Evolutionary conservation across 2,888 invertebrate genomes (phyloP).

Genomic region (Zhengitettix transpicula): DNA sequence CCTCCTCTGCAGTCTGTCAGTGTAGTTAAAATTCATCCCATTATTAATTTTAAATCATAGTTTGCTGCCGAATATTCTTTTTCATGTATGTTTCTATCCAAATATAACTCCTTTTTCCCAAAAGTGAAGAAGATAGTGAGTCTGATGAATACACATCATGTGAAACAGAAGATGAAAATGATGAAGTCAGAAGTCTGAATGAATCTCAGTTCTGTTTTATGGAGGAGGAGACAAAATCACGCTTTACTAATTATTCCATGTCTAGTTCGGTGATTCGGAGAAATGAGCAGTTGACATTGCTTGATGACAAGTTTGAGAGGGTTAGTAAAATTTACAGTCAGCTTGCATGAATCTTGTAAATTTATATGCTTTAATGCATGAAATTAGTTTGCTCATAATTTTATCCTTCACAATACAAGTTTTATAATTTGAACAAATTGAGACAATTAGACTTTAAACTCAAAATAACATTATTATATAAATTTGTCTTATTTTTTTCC

Average conservation of each 20-base stretch:
- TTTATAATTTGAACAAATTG: not conserved
- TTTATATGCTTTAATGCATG: not conserved
- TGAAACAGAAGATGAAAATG: conserved; percentile 19
- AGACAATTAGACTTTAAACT: too few species aligned
- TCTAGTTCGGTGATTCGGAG: conserved; percentile 76
- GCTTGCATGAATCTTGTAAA: not conserved
- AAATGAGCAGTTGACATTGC: conserved; percentile 60
- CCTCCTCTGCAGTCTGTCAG: too few species aligned
- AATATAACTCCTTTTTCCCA: too few species aligned
- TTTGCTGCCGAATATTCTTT: too few species aligned
- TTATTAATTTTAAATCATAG: too few species aligned
- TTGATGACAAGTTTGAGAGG: conserved; percentile 82
- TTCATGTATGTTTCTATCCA: too few species aligned
- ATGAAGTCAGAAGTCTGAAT: conserved; percentile 27
- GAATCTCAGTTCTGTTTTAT: conserved; percentile 29
- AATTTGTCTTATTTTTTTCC: conserved; percentile 12
- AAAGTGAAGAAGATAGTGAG: conserved; percentile 14
- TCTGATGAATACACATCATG: conserved; percentile 6
- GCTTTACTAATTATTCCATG: conserved; percentile 88
- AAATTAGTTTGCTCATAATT: not conserved
- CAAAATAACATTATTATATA: too few species aligned
- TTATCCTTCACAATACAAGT: not conserved
- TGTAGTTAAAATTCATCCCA: too few species aligned
- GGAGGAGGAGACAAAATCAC: conserved; percentile 66
- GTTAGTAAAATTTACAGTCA: conserved; percentile 34